Percentiles rank a stretch among this genome's conserved stretches.
phyloP scores from a whole-genome alignment of 37 sponge, comb jelly and placozoan genomes.

The Beroe forskalii region DNA sequence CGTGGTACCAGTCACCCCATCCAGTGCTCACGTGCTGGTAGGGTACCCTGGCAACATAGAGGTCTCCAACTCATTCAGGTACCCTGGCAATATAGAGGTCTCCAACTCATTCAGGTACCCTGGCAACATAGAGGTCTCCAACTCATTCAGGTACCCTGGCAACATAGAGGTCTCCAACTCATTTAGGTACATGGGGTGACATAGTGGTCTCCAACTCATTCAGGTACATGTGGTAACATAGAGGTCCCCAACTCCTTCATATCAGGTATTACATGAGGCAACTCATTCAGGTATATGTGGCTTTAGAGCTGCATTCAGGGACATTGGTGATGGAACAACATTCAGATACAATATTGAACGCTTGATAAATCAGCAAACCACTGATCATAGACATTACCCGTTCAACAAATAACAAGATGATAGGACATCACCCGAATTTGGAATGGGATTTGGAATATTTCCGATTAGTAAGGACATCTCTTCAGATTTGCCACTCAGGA shows the following conservation, averaged over 20 bases:
- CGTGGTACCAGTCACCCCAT: constrained; percentile 86
- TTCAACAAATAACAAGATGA: too few relatives aligned
- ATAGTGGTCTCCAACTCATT: constrained; percentile 70
- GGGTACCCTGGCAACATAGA: constrained; percentile 83
- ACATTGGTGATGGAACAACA: too few relatives aligned
- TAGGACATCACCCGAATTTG: too few relatives aligned
- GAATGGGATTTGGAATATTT: too few relatives aligned
- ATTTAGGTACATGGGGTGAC: neutral
- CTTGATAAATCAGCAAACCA: too few relatives aligned
- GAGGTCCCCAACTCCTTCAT: constrained; percentile 73
- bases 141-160: constrained; percentile 79
- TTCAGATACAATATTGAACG: too few relatives aligned
- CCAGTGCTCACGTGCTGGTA: constrained; percentile 84
- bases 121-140: constrained; percentile 77
- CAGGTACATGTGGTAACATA: constrained; percentile 75
- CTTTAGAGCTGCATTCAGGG: too few relatives aligned
- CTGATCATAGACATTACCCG: too few relatives aligned
- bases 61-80: constrained; percentile 77
- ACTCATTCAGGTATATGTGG: constrained; percentile 70
- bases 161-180: constrained; percentile 75
- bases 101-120: constrained; percentile 76
- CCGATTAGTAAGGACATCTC: too few relatives aligned
- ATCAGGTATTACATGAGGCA: constrained; percentile 79
- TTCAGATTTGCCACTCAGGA: constrained; percentile 24
- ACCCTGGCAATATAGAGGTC: constrained; percentile 77